Conservation (phyloP, 2,888 invertebrate species). For the Drosophila acutilabella region DNA sequence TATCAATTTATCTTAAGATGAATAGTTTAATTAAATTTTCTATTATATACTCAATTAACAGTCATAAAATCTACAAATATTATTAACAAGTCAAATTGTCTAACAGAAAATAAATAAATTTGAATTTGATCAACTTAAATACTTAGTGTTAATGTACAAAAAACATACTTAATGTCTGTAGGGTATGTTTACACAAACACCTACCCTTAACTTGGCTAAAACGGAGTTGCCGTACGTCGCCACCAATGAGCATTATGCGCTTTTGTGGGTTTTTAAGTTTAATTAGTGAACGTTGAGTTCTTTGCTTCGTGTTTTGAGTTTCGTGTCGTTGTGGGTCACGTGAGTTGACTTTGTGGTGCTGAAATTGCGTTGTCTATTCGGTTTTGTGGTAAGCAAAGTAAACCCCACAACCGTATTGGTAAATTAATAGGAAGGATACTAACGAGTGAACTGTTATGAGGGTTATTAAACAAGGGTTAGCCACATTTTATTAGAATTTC, state of each 20-base stretch:
- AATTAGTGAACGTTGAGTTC: constrained; percentile 53
- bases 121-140: neutral
- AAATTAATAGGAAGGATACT: neutral
- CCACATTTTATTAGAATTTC: constrained; percentile 6
- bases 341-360: constrained; percentile 40
- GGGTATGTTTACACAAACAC: constrained; percentile 5
- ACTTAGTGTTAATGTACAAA: no score
- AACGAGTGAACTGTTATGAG: constrained; percentile 7
- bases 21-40: no score
- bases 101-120: neutral
- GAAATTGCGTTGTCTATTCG: constrained; percentile 53
- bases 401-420: constrained; percentile 5
- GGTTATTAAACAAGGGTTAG: neutral
- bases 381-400: constrained; percentile 56
- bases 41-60: no score
- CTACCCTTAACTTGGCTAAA: constrained; percentile 17
- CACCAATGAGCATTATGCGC: constrained; percentile 48
- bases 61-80: no score
- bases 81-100: no score
- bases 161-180: no score
- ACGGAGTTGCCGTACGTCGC: constrained; percentile 27
- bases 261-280: constrained; percentile 67
- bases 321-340: constrained; percentile 13
- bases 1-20: no score
- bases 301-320: neutral